These are phyloP conservation scores for Petrocephalus sullivani DNA, from an alignment of 2,797 vertebrate genomes.

Conservation along the genomic window DNA sequence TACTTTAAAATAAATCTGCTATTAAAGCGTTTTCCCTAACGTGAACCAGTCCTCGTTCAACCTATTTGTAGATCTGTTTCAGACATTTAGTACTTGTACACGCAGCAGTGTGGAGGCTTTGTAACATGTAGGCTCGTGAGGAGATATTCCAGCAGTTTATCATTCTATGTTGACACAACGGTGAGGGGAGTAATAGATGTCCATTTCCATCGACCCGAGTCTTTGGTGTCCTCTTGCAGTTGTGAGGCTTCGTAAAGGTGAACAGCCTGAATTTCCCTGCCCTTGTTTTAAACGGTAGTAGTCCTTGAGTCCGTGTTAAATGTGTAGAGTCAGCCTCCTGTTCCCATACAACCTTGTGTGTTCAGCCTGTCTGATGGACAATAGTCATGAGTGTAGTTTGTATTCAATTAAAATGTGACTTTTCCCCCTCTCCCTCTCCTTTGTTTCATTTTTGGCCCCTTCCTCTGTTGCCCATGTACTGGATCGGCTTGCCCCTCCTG, in stretches of 20 bases:
- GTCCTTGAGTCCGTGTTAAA: not conserved
- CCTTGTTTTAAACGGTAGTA: not conserved
- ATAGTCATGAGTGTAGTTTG: slow-evolving; percentile 82
- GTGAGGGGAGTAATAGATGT: not conserved
- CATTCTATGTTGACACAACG: not conserved
- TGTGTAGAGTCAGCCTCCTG: slow-evolving; percentile 14
- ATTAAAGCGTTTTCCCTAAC: not conserved
- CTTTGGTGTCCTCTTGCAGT: not conserved
- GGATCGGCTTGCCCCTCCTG: slow-evolving; percentile 98
- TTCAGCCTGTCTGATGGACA: slow-evolving; percentile 73
- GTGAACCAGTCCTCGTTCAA: not conserved
- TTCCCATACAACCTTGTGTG: slow-evolving; percentile 68
- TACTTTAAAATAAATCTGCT: not conserved
- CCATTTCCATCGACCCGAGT: not conserved
- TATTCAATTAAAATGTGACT: slow-evolving; percentile 99
- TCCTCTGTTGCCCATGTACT: slow-evolving; percentile 98
- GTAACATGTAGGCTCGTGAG: not conserved
- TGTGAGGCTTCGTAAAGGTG: not conserved
- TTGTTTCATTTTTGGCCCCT: slow-evolving; percentile 94
- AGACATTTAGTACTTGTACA: not conserved
- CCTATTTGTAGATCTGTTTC: not conserved
- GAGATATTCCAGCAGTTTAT: not conserved
- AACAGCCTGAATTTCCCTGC: not conserved
- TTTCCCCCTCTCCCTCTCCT: slow-evolving; percentile 98
- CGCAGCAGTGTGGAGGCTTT: not conserved